Conservation (phyloP, 2,797 vertebrate species). For the Tokudaia muenninki region DNA sequence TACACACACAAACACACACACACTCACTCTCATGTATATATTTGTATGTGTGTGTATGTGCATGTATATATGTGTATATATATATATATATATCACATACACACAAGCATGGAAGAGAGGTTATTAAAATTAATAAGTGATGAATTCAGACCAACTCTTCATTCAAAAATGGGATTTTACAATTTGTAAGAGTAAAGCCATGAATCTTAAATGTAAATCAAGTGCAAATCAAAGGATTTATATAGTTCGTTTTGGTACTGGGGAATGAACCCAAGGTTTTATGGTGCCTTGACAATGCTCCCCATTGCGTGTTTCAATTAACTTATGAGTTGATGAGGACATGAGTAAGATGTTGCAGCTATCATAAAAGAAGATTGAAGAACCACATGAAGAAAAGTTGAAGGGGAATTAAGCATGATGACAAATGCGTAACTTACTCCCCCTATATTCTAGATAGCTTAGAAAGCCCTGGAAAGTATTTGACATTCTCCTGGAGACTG, state of each 20-base stretch:
- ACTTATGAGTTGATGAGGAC: background rate
- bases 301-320: background rate
- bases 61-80: background rate
- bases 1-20: no score
- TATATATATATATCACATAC: no score
- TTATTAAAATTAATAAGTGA: conserved; percentile 51
- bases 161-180: conserved; percentile 23
- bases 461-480: background rate
- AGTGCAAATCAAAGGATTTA: conserved; percentile 38
- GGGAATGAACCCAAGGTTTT: background rate
- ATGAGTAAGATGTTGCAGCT: background rate
- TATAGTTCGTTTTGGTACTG: background rate
- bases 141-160: conserved; percentile 50
- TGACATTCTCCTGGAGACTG: background rate
- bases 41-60: background rate
- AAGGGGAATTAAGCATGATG: conserved; percentile 5
- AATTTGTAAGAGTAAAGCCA: conserved; percentile 20
- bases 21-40: background rate
- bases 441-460: background rate
- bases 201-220: conserved; percentile 22
- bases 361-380: background rate
- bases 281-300: background rate
- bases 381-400: background rate
- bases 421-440: background rate
- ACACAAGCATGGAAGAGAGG: background rate